Evolutionary conservation across 2,888 invertebrate species (phyloP).

Genomic region (Ctena decussata): DNA sequence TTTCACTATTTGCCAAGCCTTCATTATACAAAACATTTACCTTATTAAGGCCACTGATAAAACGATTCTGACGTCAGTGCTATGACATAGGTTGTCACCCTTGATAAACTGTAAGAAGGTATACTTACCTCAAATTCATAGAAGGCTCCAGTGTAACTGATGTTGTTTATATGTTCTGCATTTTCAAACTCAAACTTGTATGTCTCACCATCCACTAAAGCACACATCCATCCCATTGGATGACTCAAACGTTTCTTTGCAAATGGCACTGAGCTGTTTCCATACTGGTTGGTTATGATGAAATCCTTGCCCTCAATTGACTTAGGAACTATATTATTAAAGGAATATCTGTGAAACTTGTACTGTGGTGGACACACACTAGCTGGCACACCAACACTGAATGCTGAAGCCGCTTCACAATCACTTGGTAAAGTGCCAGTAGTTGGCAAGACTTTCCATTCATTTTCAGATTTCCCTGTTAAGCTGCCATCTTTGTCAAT

Average conservation of each 20-base stretch:
- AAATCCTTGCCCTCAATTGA: conserved; percentile 76
- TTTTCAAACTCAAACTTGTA: conserved; percentile 75
- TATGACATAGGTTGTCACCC: too few relatives aligned
- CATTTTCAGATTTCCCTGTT: conserved; percentile 69
- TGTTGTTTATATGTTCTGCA: conserved; percentile 79
- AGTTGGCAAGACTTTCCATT: conserved; percentile 63
- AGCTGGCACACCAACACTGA: conserved; percentile 48
- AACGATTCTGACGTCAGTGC: too few relatives aligned
- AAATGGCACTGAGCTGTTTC: conserved; percentile 68
- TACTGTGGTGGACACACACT: conserved; percentile 75
- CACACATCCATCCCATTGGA: conserved; percentile 81
- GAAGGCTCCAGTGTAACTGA: conserved; percentile 78
- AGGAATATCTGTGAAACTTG: conserved; percentile 79
- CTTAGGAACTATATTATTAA: conserved; percentile 76
- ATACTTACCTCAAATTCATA: conserved; percentile 76
- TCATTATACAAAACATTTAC: too few relatives aligned
- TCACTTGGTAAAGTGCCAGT: conserved; percentile 67
- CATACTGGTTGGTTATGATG: conserved; percentile 73
- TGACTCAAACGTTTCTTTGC: conserved; percentile 80
- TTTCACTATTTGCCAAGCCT: too few relatives aligned
- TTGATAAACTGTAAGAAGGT: too few relatives aligned
- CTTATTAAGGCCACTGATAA: too few relatives aligned
- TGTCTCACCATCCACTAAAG: conserved; percentile 69
- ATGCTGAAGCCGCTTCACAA: conserved; percentile 55
- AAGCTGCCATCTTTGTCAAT: conserved; percentile 82